Conservation (phyloP, 2,888 invertebrate species). For the Aquatica leii region DNA sequence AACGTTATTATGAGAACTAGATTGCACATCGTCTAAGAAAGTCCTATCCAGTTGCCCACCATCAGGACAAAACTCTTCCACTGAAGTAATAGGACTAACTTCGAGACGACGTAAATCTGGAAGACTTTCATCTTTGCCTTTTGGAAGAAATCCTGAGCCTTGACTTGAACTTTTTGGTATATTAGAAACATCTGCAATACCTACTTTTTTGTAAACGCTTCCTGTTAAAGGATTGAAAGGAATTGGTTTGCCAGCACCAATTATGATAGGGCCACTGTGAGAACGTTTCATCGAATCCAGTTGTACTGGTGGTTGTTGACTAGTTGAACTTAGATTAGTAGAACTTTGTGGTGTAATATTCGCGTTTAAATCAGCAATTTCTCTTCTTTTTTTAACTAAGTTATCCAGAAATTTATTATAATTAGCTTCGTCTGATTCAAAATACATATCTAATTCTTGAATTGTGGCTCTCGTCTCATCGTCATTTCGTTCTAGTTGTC, state of each 20-base stretch:
- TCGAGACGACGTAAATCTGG: constrained; percentile 53
- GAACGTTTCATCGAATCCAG: constrained; percentile 57
- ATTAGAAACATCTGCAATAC: constrained; percentile 36
- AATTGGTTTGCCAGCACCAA: constrained; percentile 60
- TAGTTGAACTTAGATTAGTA: constrained; percentile 56
- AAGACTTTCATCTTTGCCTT: constrained; percentile 55
- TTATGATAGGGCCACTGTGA: constrained; percentile 60
- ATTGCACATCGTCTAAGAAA: constrained; percentile 74
- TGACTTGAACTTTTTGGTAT: constrained; percentile 54
- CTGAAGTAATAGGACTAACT: constrained; percentile 60
- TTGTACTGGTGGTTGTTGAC: constrained; percentile 61
- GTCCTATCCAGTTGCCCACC: constrained; percentile 78
- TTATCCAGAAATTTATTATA: constrained; percentile 78
- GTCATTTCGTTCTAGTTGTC: constrained; percentile 85
- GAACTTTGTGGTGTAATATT: constrained; percentile 59
- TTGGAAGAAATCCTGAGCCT: constrained; percentile 54
- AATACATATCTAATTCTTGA: constrained; percentile 78
- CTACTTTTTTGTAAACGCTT: constrained; percentile 28
- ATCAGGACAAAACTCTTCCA: constrained; percentile 79
- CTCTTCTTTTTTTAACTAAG: constrained; percentile 76
- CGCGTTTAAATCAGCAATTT: constrained; percentile 72
- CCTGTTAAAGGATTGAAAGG: constrained; percentile 52
- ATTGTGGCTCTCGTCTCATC: constrained; percentile 80
- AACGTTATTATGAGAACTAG: constrained; percentile 57
- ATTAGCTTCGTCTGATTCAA: constrained; percentile 79